phyloP scores from a whole-genome alignment of 1,140 invertebrate genomes.

The Calephelis nemesis region DNA sequence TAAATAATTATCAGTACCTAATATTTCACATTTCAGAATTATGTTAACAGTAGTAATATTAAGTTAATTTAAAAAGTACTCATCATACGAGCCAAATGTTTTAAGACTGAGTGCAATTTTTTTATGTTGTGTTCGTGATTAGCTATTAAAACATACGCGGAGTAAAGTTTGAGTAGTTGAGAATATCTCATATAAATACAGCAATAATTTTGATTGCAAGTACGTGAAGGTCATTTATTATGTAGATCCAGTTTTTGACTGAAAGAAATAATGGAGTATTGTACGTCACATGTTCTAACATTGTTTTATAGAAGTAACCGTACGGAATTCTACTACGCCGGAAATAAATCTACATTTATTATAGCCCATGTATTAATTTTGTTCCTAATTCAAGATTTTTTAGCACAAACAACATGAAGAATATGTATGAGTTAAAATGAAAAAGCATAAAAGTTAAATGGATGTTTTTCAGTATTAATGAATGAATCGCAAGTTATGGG shows the following conservation, averaged over 20 bases:
- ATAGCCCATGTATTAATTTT: slow-evolving; percentile 51
- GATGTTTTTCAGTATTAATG: slow-evolving; percentile 61
- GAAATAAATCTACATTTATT: slow-evolving; percentile 67
- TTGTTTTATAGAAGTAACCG: slow-evolving; percentile 20
- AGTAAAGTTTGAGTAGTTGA: neutral
- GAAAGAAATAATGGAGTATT: slow-evolving; percentile 2
- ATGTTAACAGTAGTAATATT: slow-evolving; percentile 41
- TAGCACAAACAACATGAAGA: slow-evolving; percentile 21
- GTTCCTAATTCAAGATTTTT: slow-evolving; percentile 30
- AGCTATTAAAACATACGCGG: neutral
- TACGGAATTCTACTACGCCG: slow-evolving; percentile 44
- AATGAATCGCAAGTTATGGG: slow-evolving; percentile 14
- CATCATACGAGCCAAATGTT: slow-evolving; percentile 73
- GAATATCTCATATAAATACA: neutral
- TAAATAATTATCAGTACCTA: slow-evolving; percentile 29
- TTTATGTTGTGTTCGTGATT: slow-evolving; percentile 30
- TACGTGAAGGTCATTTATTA: neutral
- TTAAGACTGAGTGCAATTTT: slow-evolving; percentile 73
- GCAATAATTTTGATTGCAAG: slow-evolving; percentile 11
- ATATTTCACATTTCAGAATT: slow-evolving; percentile 26
- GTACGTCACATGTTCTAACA: slow-evolving; percentile 18
- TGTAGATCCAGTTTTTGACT: slow-evolving; percentile 1
- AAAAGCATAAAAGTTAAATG: slow-evolving; percentile 36
- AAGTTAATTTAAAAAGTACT: slow-evolving; percentile 59
- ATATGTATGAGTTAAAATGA: neutral